Conservation (phyloP, 1,140 invertebrate species). For the Pristionchus pacificus region DNA sequence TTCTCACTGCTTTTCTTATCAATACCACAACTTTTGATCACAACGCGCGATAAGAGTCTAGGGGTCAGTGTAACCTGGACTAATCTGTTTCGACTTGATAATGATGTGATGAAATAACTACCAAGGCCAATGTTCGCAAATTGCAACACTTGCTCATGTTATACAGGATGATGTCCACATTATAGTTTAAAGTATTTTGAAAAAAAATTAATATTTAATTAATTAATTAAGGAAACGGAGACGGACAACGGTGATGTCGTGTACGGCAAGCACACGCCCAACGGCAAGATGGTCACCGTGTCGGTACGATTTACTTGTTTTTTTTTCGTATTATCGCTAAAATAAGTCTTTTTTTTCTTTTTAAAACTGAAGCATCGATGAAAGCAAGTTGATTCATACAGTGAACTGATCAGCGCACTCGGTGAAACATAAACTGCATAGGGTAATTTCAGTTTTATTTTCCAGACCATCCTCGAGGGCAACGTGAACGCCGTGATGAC, state of each 20-base stretch:
- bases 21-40: no score
- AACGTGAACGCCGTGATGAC: slow-evolving; percentile 17
- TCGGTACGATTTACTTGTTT: slow-evolving; percentile 10
- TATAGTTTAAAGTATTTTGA: no score
- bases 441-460: slow-evolving; percentile 5
- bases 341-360: neutral
- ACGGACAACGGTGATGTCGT: slow-evolving; percentile 27
- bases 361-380: neutral
- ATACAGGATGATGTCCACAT: no score
- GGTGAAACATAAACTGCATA: neutral
- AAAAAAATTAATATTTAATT: no score
- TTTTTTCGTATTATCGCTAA: slow-evolving; percentile 10
- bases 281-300: slow-evolving; percentile 28
- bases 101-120: no score
- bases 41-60: no score
- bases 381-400: neutral
- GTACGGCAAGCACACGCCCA: slow-evolving; percentile 25
- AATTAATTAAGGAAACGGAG: slow-evolving; percentile 16
- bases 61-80: no score
- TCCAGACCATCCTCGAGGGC: slow-evolving; percentile 20
- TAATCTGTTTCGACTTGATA: no score
- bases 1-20: no score
- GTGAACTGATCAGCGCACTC: no score
- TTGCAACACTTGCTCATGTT: neutral
- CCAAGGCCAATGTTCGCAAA: slow-evolving; percentile 1